Evolutionary conservation across 2,888 invertebrate species (phyloP).

Genomic region (Eurytoma adleriae): DNA sequence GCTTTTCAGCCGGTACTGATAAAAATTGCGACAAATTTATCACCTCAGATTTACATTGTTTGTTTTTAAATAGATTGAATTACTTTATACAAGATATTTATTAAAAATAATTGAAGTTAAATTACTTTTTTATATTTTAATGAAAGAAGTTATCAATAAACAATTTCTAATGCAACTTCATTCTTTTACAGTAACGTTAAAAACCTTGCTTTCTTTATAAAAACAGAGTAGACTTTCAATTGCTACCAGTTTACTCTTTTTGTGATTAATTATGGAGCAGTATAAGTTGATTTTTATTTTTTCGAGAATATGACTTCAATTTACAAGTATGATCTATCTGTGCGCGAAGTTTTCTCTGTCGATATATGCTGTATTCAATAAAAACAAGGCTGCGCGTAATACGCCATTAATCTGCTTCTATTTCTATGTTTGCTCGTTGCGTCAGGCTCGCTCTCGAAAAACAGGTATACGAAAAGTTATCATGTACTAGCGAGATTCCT

Average conservation of each 20-base stretch:
- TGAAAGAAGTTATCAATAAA: too few relatives aligned
- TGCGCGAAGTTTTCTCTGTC: not conserved
- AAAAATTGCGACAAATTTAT: constrained; percentile 30
- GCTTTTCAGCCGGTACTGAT: constrained; percentile 11
- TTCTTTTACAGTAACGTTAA: too few relatives aligned
- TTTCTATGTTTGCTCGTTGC: constrained; percentile 1
- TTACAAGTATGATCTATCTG: too few relatives aligned
- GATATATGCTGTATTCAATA: not conserved
- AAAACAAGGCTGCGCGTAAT: not conserved
- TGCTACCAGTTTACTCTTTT: not conserved
- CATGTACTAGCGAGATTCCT: constrained; percentile 32
- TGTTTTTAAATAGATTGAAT: not conserved
- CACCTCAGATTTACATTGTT: not conserved
- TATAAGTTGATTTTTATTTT: not conserved
- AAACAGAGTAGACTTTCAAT: too few relatives aligned
- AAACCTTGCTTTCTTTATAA: too few relatives aligned
- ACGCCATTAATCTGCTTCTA: not conserved
- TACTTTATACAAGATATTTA: too few relatives aligned
- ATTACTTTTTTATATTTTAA: too few relatives aligned
- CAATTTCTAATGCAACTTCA: too few relatives aligned
- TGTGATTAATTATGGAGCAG: not conserved
- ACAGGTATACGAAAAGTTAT: constrained; percentile 42
- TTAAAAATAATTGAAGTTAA: too few relatives aligned
- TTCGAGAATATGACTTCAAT: too few relatives aligned
- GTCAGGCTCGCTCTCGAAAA: constrained; percentile 18